Evolutionary conservation across 2,113 vertebrate species (phyloP), one percentile per base, ranked within the genome.

Genomic region (Odocoileus hemionus): DNA sequence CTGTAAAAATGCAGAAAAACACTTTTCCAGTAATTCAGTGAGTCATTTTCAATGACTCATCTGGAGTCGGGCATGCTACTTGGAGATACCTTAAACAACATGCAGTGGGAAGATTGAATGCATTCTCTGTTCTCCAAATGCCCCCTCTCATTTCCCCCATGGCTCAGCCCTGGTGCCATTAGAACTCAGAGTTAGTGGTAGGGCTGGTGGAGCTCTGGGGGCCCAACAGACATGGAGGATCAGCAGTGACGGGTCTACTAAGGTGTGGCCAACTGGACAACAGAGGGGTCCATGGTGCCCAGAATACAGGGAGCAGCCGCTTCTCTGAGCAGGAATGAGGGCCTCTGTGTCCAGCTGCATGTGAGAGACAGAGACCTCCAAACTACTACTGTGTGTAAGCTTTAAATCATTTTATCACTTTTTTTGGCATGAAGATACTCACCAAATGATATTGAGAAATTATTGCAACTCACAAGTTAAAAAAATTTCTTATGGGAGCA

Each of bases 391-490:
- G 2, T 15, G 21, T 23, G 14, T 39, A 28, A 47, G 13, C 47
- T 85, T 87, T 64, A 76, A 43, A 78, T 57, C 26, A 57, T 57
- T 60, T 92, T 54, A 67, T 70, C 47, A 67, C 21, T 57, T 87
- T 80, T 54, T 0, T 0, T 58, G 10, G 55, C 88, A 50, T 70
- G 30, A 85, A 86, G 54, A 36, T 86, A 55, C 28, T n/a, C 50
- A 50, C 21, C 23, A 43, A 87, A 86, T 30, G 14, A 61, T 91
- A 94, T 60, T 92, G 97, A 89, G 58, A 91, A 89, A 87, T 89
- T 15, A 52, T 11, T 86, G 10, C 45, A 94, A 80, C 7, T 84
- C 64, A 47, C 25, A 67, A 79, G 64, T 67, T 28, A 36, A 91
- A 91, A 89, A 67, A 80, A 17, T 33, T 19, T 86, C 61, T 54